Conservation (phyloP, 2,113 vertebrate genomes). For the Erythrolamprus reginae region DNA sequence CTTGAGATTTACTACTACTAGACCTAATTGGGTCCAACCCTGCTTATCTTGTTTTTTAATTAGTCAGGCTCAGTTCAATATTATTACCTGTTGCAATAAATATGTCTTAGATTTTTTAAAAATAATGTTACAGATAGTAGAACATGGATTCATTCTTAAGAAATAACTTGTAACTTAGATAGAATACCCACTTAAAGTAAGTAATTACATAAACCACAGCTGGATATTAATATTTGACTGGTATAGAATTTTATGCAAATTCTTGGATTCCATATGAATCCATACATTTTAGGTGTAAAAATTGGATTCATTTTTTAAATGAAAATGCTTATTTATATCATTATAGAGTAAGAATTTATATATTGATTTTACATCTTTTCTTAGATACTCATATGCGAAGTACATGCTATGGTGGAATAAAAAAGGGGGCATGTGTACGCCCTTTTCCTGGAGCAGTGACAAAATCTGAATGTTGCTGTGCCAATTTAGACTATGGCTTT, state of each 20-base stretch:
- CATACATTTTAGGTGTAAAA: not conserved
- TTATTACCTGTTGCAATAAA: not conserved
- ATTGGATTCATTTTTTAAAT: not conserved
- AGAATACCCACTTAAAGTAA: conserved; percentile 25
- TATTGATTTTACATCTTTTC: not conserved
- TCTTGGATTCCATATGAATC: not conserved
- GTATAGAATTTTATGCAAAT: not conserved
- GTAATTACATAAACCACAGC: not conserved
- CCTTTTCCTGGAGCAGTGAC: conserved; percentile 73
- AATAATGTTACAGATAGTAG: not conserved
- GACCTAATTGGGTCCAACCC: not conserved
- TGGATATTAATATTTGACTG: conserved; percentile 13
- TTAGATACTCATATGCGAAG: conserved; percentile 75
- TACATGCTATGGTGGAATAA: conserved; percentile 74
- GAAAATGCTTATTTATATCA: not conserved
- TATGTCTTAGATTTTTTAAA: not conserved
- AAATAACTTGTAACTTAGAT: not conserved
- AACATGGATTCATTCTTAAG: not conserved
- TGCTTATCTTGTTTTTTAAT: not conserved
- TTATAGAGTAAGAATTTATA: not conserved
- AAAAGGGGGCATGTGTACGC: conserved; percentile 64
- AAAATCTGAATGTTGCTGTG: conserved; percentile 77
- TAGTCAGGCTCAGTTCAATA: not conserved
- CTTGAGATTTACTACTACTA: not conserved
- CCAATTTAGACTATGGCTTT: conserved; percentile 71